A percentile compares a stretch with the other conserved stretches of the same genome.
Evolutionary conservation across 92 coral and sea anemone genomes (phyloP).

Genomic region (Porites rus): DNA sequence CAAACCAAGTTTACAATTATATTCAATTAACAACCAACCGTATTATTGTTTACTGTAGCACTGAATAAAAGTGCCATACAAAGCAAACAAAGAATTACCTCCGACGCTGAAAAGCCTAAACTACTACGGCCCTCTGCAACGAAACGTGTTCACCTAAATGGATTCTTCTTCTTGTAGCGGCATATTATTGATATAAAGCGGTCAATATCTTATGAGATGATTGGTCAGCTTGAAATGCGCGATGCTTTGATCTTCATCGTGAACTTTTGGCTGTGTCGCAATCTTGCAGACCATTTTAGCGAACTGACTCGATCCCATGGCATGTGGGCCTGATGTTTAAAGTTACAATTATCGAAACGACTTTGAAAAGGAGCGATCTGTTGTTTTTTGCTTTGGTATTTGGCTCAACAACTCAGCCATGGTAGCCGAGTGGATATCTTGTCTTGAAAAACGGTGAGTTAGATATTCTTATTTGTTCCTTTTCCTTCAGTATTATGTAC

Average conservation of each 20-base stretch:
- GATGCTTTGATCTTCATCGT: not conserved
- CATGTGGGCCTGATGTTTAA: not conserved
- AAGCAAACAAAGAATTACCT: not conserved
- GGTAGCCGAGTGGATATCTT: constrained; percentile 80
- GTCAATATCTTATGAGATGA: constrained; percentile 8
- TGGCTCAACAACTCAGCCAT: constrained; percentile 4
- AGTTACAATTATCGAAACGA: not conserved
- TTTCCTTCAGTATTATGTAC: no score
- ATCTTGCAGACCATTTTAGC: not conserved
- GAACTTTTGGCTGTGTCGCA: no score
- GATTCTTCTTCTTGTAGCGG: not conserved
- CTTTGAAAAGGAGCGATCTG: no score
- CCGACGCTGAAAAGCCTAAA: not conserved
- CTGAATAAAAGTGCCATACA: not conserved
- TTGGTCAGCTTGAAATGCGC: constrained; percentile 11
- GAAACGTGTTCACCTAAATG: not conserved
- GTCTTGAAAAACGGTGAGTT: constrained; percentile 69
- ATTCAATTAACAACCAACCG: not conserved
- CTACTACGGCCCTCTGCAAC: not conserved
- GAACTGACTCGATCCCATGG: not conserved
- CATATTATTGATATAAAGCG: not conserved
- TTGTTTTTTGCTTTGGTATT: not conserved
- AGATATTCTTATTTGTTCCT: no score
- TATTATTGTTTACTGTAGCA: not conserved
- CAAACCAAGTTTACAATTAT: not conserved